These are phyloP conservation scores for Cosmopolites sordidus DNA, from an alignment of 2,888 invertebrate species.

Conservation along the genomic window DNA sequence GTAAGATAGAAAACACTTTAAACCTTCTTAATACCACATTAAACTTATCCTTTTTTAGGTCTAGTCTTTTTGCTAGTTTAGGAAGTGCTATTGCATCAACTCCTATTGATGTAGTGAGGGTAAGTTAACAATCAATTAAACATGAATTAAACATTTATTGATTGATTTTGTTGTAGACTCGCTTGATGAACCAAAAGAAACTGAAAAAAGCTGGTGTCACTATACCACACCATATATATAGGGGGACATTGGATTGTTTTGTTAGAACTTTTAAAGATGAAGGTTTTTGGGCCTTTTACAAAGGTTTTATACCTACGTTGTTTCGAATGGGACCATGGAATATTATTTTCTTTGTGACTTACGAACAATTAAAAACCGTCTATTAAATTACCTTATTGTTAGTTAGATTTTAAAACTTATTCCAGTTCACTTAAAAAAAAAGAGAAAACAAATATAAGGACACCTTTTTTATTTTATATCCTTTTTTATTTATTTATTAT, in stretches of 20 bases:
- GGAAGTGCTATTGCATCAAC: conserved; percentile 92
- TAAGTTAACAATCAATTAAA: conserved; percentile 48
- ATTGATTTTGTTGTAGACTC: conserved; percentile 59
- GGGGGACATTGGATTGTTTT: conserved; percentile 68
- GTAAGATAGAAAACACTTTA: conserved; percentile 53
- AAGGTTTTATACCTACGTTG: conserved; percentile 95
- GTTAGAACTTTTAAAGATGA: conserved; percentile 79
- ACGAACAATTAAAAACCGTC: conserved; percentile 81
- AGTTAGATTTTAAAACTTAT: conserved; percentile 12
- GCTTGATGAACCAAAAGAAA: conserved; percentile 87
- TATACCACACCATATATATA: conserved; percentile 60
- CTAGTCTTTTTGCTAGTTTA: conserved; percentile 86
- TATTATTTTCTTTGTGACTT: conserved; percentile 91
- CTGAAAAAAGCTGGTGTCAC: conserved; percentile 52
- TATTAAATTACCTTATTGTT: conserved; percentile 47
- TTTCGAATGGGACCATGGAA: conserved; percentile 96
- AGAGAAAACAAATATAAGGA: too few relatives aligned
- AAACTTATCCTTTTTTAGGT: conserved; percentile 53
- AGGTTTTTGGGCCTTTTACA: conserved; percentile 83
- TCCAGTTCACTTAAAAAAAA: conserved; percentile 10
- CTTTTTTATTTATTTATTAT: conserved; percentile 24
- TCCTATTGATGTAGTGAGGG: conserved; percentile 89
- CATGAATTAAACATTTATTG: not conserved
- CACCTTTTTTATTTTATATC: conserved; percentile 21
- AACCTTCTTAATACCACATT: not conserved